Conservation (phyloP, 2,113 vertebrate species). For the Eonycteris spelaea region DNA sequence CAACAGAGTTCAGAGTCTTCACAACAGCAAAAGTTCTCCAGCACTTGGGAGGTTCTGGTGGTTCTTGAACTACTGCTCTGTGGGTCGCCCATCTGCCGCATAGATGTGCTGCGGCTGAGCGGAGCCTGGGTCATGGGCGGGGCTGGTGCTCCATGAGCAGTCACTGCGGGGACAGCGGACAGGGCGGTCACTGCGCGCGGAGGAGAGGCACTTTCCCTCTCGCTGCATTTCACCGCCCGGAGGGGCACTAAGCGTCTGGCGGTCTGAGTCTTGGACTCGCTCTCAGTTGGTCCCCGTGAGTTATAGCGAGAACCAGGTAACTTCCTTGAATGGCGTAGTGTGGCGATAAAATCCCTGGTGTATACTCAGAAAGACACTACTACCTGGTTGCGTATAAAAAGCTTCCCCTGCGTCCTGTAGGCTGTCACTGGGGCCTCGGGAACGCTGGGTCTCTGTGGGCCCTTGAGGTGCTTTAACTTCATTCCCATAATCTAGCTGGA, state of each 20-base stretch:
- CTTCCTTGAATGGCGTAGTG: not conserved
- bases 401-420: not conserved
- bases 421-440: not conserved
- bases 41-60: not conserved
- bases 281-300: not conserved
- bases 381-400: not conserved
- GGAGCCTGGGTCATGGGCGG: not conserved
- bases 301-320: not conserved
- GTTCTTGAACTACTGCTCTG: not conserved
- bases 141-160: fast-evolving
- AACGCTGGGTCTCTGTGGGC: not conserved
- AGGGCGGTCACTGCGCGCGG: fast-evolving
- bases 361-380: not conserved
- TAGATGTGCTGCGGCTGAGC: not conserved
- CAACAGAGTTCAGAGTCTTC: not conserved
- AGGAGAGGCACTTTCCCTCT: not conserved
- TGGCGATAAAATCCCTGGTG: not conserved
- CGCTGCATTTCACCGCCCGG: fast-evolving
- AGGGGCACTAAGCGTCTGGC: not conserved
- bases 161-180: too few species aligned
- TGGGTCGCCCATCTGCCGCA: not conserved
- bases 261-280: not conserved
- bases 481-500: not conserved
- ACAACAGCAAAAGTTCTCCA: not conserved
- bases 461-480: not conserved